These are phyloP conservation scores for Cynoglossus semilaevis DNA, from an alignment of 2,113 vertebrate species.

Conservation along the genomic window DNA sequence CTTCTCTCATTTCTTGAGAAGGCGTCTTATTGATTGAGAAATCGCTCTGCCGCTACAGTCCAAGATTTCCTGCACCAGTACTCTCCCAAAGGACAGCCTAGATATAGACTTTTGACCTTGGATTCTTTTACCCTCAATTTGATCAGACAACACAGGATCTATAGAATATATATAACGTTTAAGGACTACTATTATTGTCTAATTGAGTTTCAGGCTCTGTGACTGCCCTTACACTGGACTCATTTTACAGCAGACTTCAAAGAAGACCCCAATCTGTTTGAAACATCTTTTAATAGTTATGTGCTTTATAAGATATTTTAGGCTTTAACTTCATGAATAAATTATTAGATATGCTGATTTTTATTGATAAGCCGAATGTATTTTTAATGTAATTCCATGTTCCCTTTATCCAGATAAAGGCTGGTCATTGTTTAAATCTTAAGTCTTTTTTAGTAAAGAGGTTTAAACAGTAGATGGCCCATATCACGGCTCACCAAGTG, in stretches of 20 bases:
- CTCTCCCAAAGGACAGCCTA: constrained; percentile 23
- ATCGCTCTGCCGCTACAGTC: constrained; percentile 5
- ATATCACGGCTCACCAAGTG: too few relatives aligned
- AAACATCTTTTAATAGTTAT: too few relatives aligned
- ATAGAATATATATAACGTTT: background rate
- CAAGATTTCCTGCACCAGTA: constrained; percentile 28
- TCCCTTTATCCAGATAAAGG: too few relatives aligned
- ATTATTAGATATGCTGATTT: too few relatives aligned
- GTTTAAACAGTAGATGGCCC: too few relatives aligned
- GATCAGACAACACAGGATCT: constrained; percentile 18
- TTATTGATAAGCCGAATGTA: too few relatives aligned
- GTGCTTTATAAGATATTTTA: too few relatives aligned
- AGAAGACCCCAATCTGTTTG: too few relatives aligned
- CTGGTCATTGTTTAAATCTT: too few relatives aligned
- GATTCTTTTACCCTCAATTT: constrained; percentile 20
- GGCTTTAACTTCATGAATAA: too few relatives aligned
- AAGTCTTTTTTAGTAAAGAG: too few relatives aligned
- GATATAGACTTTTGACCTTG: constrained; percentile 18
- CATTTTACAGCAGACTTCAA: background rate
- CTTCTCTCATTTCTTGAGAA: constrained; percentile 27
- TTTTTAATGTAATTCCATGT: too few relatives aligned
- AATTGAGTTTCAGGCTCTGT: constrained; percentile 7
- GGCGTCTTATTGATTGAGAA: constrained; percentile 32
- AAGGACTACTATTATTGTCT: constrained; percentile 16
- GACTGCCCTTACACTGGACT: background rate